Evolutionary conservation across 2,888 invertebrate genomes (phyloP), one percentile per base, ranked within the genome.

Genomic region (Galeopsomyia nigrocyanea): DNA sequence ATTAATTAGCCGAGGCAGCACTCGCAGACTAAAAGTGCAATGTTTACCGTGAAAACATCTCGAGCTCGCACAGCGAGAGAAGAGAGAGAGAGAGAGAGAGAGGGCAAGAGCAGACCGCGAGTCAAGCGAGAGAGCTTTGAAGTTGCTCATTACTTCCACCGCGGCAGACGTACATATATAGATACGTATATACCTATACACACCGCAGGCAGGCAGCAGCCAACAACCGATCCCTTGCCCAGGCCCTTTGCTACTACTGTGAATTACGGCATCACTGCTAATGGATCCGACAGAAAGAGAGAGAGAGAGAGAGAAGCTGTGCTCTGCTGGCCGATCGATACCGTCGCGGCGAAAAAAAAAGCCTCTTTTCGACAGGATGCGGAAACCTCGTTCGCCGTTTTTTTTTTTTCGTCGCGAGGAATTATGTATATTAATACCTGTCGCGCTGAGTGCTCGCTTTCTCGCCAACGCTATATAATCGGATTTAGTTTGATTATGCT

Each of bases 221-320:
- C 17, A 0, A 5, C 22, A 2, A 1, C 6, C 46, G 9, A 50
- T 26, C 51, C 63, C 50, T 63, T 63, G 26, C 26, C 26, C 26
- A 26, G 39, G 39, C 39, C 39, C 39, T 39, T 39, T 39, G 10
- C 39, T 39, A 3, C 55, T 53, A 16, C 51, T 51, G 75, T 65
- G 71, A 76, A 76, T 76, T 71, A 75, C 68, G 63, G 68, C 69
- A 71, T 66, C 61, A 58, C 63, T 60, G 50, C 69, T 74, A 76
- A 76, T 76, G 76, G 74, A 74, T 74, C 66, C 65, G 57, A 65
- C 17, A 56, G 47, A 65, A 14, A 53, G 19, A 21, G 68, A 55
- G 55, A 62, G 61, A 62, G 61, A 61, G 50, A 55, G 53, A 57
- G 55, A 16, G 39, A 39, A 39, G 9, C 13, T 9, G 21, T 21